Base-by-base conservation (phyloP, 2,888 invertebrate species). In the Priocnemis perturbator region DNA sequence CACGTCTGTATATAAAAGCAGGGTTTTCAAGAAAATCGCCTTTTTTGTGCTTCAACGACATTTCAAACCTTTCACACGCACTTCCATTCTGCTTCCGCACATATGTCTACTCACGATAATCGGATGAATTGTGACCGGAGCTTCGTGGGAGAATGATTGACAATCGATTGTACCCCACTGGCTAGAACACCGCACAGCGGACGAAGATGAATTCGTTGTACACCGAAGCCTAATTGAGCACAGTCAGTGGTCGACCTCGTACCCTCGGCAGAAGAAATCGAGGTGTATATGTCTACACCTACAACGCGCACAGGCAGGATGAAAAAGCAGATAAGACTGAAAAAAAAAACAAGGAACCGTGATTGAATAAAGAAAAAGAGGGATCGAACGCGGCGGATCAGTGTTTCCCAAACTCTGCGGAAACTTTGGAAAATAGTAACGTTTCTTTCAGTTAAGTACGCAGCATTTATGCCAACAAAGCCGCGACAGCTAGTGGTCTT, bases 181-280 rank as follows among this genome's bases (percentile, higher is more conserved):
- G 74, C 75, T 64, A 79, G 80, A 76, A 77, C 81, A 84, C 80
- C 80, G 80, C 79, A 76, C 71, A 81, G 71, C 79, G 81, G 83
- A 86, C 85, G 83, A 86, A 86, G 86, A 86, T 86, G 85, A 85
- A 86, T 86, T 86, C 78, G 84, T 86, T 86, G 83, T 80, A 81
- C 81, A 81, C 79, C 74, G 80, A 80, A 79, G 70, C 82, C 86
- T 86, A 86, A 86, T 86, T 86, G 86, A 86, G 86, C 86, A 74
- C 86, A 84, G 86, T 85, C 84, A 86, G 86, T 79, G 86, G 86
- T 86, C 85, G 79, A 37, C 37, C 37, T 37, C 37, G 7, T 37
- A 11, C 14, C 37, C 37, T 11, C 37, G 4, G 37, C 7, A 37
- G 11, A 11, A 37, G 37, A 37, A 37, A 1, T 11, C 11, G 11